A percentile compares a stretch with the other conserved stretches of the same genome.
Conservation (phyloP, 2,888 invertebrate species). For the Drosophila siamana region DNA sequence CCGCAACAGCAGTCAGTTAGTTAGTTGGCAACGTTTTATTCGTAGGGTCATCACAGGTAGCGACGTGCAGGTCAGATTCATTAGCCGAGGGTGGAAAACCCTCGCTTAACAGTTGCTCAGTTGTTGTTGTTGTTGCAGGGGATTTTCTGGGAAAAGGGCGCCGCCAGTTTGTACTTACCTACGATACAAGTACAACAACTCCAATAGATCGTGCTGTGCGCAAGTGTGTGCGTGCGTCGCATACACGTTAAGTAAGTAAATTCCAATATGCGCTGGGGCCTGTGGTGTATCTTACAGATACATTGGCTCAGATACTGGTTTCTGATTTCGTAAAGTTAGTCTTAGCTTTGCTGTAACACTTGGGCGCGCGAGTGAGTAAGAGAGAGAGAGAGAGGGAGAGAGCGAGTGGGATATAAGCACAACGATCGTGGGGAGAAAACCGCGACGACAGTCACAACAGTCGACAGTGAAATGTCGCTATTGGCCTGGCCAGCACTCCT, state of each 20-base stretch:
- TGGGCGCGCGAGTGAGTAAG: slow-evolving; percentile 11
- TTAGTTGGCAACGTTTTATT: background rate
- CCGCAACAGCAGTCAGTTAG: slow-evolving; percentile 34
- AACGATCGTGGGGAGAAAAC: slow-evolving; percentile 19
- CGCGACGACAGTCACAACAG: slow-evolving; percentile 17
- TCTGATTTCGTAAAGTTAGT: slow-evolving; percentile 63
- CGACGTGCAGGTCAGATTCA: slow-evolving; percentile 60
- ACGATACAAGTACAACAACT: slow-evolving; percentile 50
- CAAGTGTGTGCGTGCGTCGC: slow-evolving; percentile 54
- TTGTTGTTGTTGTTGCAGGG: slow-evolving; percentile 10
- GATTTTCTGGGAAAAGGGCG: slow-evolving; percentile 53
- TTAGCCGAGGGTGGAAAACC: slow-evolving; percentile 67
- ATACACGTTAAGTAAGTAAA: slow-evolving; percentile 74
- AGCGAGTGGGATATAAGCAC: too few relatives aligned
- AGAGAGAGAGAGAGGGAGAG: slow-evolving; percentile 25
- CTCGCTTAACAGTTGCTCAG: slow-evolving; percentile 5
- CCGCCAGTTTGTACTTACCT: slow-evolving; percentile 49
- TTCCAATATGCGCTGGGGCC: slow-evolving; percentile 75
- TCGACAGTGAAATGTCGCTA: slow-evolving; percentile 56
- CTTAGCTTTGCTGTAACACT: slow-evolving; percentile 35
- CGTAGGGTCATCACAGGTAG: slow-evolving; percentile 59
- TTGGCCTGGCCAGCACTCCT: slow-evolving; percentile 17
- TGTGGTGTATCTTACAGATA: slow-evolving; percentile 76
- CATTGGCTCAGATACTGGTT: slow-evolving; percentile 78
- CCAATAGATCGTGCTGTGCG: slow-evolving; percentile 61